Conservation (phyloP, 1,140 invertebrate species). For the Procambarus virginalis region DNA sequence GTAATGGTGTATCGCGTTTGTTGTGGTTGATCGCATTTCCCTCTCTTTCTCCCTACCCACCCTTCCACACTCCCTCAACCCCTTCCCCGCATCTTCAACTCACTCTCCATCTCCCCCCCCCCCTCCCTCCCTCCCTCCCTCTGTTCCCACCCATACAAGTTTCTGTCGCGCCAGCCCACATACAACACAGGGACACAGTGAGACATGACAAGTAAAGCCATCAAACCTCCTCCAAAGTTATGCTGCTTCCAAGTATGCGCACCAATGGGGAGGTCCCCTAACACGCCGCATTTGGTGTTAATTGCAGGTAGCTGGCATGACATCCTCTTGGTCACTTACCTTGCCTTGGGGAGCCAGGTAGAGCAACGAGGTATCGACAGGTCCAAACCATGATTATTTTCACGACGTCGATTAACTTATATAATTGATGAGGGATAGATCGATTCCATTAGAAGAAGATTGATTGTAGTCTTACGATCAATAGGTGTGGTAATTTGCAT, state of each 20-base stretch:
- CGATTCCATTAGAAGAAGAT: neutral
- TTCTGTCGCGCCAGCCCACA: neutral
- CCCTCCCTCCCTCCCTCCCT: neutral
- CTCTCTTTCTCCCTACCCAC: neutral
- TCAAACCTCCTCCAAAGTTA: neutral
- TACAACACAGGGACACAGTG: neutral
- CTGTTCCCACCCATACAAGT: neutral
- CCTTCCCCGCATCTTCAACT: no score
- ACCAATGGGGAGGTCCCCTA: neutral
- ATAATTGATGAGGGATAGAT: neutral
- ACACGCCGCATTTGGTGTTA: slow-evolving; percentile 34
- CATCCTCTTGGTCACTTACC: neutral
- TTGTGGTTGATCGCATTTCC: neutral
- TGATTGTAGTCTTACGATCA: neutral
- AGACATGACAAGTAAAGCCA: neutral
- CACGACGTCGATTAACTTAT: no score
- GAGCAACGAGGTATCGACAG: neutral
- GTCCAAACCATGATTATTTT: no score
- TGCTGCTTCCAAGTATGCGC: neutral
- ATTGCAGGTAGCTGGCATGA: slow-evolving; percentile 42
- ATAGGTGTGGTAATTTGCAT: neutral
- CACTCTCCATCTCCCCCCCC: no score
- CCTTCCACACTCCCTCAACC: no score
- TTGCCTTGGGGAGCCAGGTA: slow-evolving; percentile 2
- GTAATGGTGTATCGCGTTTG: slow-evolving; percentile 20